Evolutionary conservation across 2,797 vertebrate genomes (phyloP), one percentile per base, ranked within the genome.

Genomic region (Malacoraja senta): DNA sequence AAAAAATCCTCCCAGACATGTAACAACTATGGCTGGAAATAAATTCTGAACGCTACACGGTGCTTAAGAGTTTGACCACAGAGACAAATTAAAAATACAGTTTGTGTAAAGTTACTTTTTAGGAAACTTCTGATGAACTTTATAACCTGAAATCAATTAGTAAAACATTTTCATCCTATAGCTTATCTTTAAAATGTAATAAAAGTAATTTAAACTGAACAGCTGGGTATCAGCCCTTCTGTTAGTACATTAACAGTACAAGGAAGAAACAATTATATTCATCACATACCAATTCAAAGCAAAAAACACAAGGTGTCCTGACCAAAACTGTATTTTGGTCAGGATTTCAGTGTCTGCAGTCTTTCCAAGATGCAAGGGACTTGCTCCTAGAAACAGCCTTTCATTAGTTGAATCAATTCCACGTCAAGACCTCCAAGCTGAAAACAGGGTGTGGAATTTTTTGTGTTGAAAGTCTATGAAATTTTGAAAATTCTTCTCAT

Each of bases 161-260:
- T 65, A 86, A 86, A n/a, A 86, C 29, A 17, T 86, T 61, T 86
- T 63, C 21, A 26, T 83, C 83, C n/a, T 86, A 65, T 19, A 86
- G 58, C 29, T 86, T 86, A 86, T 86, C 58, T n/a, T 32, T 63
- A 65, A n/a, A 88, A 32, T 65, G 61, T 65, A 88, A n/a, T n/a
- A 32, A 19, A 86, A 32, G n/a, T 29, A 74, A 65, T n/a, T 88
- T 65, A 65, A 1, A 65, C 61, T 65, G 84, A 7, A 88, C 29
- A 19, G n/a, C 15, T 71, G 72, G 65, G 0, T 91, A 74, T 44
- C 9, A 74, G 8, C 29, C 24, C 35, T 44, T 35, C 88, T 71
- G 88, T 35, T 74, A 72, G 29, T 53, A 17, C 29, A 29, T 91
- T 19, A 74, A 91, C 35, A 74, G 35, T 74, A 92, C 44, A 76